phyloP scores from a whole-genome alignment of 2,888 invertebrate genomes.

The Hyposoter didymator region DNA sequence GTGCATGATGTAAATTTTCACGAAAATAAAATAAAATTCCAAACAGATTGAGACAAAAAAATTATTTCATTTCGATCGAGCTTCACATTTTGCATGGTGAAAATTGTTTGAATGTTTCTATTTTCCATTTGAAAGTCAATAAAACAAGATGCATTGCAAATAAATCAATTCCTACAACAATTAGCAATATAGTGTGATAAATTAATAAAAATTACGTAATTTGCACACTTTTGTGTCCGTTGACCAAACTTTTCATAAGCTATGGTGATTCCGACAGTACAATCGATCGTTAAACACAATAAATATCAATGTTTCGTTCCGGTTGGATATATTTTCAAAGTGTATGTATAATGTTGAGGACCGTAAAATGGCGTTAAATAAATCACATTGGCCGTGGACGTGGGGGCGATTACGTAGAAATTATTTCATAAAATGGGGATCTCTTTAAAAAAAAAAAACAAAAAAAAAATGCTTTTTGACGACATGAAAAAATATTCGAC shows the following conservation, averaged over 20 bases:
- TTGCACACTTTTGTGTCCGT: background rate
- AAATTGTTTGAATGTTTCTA: background rate
- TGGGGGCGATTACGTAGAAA: too few species aligned
- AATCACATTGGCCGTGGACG: background rate
- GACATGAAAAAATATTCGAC: background rate
- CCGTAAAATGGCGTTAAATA: background rate
- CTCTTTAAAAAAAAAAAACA: too few species aligned
- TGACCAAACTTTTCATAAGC: background rate
- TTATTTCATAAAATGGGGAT: too few species aligned
- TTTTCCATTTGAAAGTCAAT: too few species aligned
- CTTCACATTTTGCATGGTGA: background rate
- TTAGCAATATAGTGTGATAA: background rate
- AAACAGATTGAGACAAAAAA: too few species aligned
- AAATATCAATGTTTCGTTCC: background rate
- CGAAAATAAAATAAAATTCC: too few species aligned
- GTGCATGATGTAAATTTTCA: too few species aligned
- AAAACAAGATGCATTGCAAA: too few species aligned
- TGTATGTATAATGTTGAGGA: background rate
- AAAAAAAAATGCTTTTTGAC: background rate
- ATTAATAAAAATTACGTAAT: background rate
- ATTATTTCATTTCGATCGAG: too few species aligned
- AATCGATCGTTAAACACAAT: background rate
- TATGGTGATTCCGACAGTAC: background rate
- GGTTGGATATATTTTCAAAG: background rate
- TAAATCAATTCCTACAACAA: background rate